Evolutionary conservation across 2,888 invertebrate species (phyloP).

Genomic region (Sympetrum striolatum): DNA sequence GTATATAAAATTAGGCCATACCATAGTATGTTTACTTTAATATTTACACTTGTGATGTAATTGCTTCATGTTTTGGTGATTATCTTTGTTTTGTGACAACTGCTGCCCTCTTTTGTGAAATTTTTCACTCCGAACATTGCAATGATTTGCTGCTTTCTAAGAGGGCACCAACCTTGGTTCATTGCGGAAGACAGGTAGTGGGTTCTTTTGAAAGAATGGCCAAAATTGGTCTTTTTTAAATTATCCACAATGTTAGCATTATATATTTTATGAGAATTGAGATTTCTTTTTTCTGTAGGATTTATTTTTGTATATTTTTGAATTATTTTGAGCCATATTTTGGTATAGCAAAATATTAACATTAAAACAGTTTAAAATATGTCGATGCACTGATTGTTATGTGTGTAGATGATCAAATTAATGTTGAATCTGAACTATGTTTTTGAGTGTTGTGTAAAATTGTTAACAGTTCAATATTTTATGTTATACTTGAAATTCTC

Average conservation of each 20-base stretch:
- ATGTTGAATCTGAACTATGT: slow-evolving; percentile 25
- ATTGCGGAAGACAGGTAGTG: too few species aligned
- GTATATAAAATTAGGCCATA: not conserved
- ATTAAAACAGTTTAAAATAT: not conserved
- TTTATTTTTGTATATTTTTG: not conserved
- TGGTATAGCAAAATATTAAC: not conserved
- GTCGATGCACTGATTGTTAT: slow-evolving; percentile 27
- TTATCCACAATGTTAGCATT: not conserved
- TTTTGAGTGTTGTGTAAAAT: slow-evolving; percentile 37
- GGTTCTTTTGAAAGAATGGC: too few species aligned
- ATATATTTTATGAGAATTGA: not conserved
- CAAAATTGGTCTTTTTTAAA: not conserved
- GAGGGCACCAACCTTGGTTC: not conserved
- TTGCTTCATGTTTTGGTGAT: not conserved
- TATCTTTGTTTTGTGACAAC: slow-evolving; percentile 16
- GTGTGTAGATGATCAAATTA: slow-evolving; percentile 34
- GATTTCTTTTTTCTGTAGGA: not conserved
- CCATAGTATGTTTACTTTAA: not conserved
- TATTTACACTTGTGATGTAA: not conserved
- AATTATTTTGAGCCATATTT: not conserved
- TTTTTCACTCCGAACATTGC: not conserved
- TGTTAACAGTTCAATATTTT: slow-evolving; percentile 37
- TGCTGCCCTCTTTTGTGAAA: not conserved
- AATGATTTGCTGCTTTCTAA: not conserved
- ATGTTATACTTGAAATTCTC: slow-evolving; percentile 18